Conservation (phyloP, 2,888 invertebrate species). For the Tortrix viridana region DNA sequence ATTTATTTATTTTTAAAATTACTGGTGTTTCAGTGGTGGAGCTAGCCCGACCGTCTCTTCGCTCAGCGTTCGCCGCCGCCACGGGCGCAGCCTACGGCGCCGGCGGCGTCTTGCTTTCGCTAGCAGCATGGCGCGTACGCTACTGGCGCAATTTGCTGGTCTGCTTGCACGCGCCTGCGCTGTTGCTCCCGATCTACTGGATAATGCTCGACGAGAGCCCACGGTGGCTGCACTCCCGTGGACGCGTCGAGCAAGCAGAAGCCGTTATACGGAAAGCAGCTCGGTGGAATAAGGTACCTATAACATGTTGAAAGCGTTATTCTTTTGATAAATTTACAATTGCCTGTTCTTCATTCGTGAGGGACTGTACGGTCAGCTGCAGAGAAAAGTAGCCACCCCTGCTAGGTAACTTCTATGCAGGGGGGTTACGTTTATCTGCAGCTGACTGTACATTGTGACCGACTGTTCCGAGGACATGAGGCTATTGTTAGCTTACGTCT, state of each 20-base stretch:
- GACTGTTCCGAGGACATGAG: too few relatives aligned
- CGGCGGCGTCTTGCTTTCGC: conserved; percentile 80
- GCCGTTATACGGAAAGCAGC: conserved; percentile 85
- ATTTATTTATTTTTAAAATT: too few relatives aligned
- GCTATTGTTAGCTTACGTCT: too few relatives aligned
- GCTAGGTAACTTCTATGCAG: too few relatives aligned
- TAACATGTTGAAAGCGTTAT: background rate
- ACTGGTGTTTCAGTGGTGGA: conserved; percentile 61
- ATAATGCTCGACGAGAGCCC: conserved; percentile 89
- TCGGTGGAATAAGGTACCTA: conserved; percentile 82
- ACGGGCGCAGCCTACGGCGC: conserved; percentile 77
- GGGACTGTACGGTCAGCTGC: too few relatives aligned
- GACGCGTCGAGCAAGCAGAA: conserved; percentile 82
- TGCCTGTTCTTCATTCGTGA: too few relatives aligned
- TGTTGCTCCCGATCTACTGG: conserved; percentile 87
- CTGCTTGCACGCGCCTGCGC: conserved; percentile 86
- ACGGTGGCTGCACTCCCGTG: conserved; percentile 89
- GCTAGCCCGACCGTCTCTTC: conserved; percentile 67
- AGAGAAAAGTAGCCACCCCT: too few relatives aligned
- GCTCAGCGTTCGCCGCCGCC: conserved; percentile 70
- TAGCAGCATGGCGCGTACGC: conserved; percentile 72
- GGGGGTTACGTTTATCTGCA: too few relatives aligned
- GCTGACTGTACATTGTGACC: too few relatives aligned
- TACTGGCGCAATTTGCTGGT: conserved; percentile 88
- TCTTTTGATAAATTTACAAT: too few relatives aligned